Base-by-base conservation (phyloP, 2,888 invertebrate genomes). In the Drosophila melanosoma region DNA sequence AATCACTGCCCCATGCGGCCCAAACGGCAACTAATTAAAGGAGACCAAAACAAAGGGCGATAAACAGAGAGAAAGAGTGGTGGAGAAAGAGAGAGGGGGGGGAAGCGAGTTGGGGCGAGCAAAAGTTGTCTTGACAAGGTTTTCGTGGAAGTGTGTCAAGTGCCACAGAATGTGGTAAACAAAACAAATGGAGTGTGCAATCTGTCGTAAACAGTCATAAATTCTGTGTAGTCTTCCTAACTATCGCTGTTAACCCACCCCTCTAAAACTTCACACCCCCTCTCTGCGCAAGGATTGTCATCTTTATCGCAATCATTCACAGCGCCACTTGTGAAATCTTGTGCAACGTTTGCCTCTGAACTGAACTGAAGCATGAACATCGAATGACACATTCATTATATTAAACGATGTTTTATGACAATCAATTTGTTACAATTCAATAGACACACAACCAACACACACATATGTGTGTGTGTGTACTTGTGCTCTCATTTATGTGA, bases 331-430 rank as follows among this genome's bases (percentile, higher is more conserved):
- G 85, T 82, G 85, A 89, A 87, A 82, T 84, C 72, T 79, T 51
- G 54, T 58, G 51, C 63, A 64, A 61, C 57, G 69, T 74, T 74
- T 72, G 66, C 78, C 68, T 64, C 51, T 29, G 29, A 45, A 45
- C 71, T 87, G 82, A 80, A 89, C 74, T 75, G 83, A 90, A 79
- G 86, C 86, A 86, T 88, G 75, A 89, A 90, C 86, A 83, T 62
- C 75, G 82, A 75, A 88, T 86, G 89, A 86, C 87, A 90, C 87
- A 87, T 90, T 87, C 83, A 90, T 90, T 75, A 79, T 90, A 90
- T 91, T 91, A 91, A 91, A 91, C 87, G 87, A 81, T 86, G 90
- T 89, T 91, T 91, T 90, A 91, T 92, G 91, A 89, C 91, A 92
- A 87, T 87, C 91, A 91, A 91, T 92, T 91, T 91, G 92, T 91